These are phyloP conservation scores for Atrina japonica DNA, from an alignment of 2,888 invertebrate species.

Conservation along the genomic window DNA sequence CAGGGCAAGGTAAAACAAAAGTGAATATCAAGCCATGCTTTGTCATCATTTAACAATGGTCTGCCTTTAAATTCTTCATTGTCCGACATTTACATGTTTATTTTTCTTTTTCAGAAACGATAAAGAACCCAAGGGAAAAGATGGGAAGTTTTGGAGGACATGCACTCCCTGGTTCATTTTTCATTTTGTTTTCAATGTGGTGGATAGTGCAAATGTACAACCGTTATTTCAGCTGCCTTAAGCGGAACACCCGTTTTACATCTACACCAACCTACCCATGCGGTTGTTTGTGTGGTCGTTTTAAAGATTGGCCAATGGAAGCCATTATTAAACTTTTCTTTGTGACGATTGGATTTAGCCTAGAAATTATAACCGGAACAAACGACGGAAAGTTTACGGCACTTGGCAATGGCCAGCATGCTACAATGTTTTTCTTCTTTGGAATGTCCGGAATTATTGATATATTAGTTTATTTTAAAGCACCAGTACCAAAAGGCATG, in stretches of 20 bases:
- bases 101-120: too few relatives aligned
- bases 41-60: too few relatives aligned
- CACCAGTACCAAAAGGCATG: conserved; percentile 78
- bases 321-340: conserved; percentile 59
- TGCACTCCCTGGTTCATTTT: conserved; percentile 81
- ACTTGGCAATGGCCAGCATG: conserved; percentile 82
- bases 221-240: conserved; percentile 65
- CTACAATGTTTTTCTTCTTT: conserved; percentile 83
- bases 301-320: conserved; percentile 63
- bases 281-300: conserved; percentile 63
- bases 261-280: conserved; percentile 66
- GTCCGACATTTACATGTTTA: too few relatives aligned
- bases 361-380: conserved; percentile 66
- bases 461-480: conserved; percentile 76
- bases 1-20: too few relatives aligned
- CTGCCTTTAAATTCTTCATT: too few relatives aligned
- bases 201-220: conserved; percentile 71
- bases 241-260: conserved; percentile 59
- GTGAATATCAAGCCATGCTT: too few relatives aligned
- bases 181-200: conserved; percentile 76
- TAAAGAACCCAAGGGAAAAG: too few relatives aligned
- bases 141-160: conserved; percentile 82
- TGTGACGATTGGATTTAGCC: conserved; percentile 54
- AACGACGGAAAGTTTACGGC: conserved; percentile 78
- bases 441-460: conserved; percentile 81